A percentile compares a stretch with the other conserved stretches of the same genome.
Conservation (phyloP, 2,888 invertebrate species). For the Sericinus montela region DNA sequence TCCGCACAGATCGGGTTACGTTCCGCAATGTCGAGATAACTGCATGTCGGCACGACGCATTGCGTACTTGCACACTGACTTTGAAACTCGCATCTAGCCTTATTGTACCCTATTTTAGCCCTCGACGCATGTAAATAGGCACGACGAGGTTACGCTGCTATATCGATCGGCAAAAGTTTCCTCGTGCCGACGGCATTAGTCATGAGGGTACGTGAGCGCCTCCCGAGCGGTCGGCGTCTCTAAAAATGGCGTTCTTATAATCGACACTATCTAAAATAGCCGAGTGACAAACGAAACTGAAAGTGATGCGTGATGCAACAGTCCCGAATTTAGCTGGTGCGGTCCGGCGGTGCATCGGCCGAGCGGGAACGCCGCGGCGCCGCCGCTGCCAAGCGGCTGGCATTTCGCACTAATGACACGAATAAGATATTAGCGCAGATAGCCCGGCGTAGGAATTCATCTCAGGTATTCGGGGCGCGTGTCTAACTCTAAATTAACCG, state of each 20-base stretch:
- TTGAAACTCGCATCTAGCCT: conserved; percentile 56
- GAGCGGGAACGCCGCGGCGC: conserved; percentile 42
- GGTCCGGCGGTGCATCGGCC: conserved; percentile 65
- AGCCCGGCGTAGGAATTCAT: conserved; percentile 45
- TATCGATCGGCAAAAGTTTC: conserved; percentile 50
- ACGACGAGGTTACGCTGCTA: conserved; percentile 54
- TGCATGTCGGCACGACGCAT: conserved; percentile 45
- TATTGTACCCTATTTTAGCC: conserved; percentile 57
- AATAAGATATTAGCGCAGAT: conserved; percentile 77
- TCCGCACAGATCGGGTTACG: conserved; percentile 67
- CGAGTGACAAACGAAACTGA: conserved; percentile 76
- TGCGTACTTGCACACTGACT: conserved; percentile 57
- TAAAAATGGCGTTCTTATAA: conserved; percentile 74
- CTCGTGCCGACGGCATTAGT: conserved; percentile 47
- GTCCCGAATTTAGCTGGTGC: conserved; percentile 71
- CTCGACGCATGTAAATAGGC: conserved; percentile 58
- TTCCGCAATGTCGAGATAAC: conserved; percentile 75
- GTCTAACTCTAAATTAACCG: conserved; percentile 52
- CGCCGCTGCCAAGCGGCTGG: conserved; percentile 70
- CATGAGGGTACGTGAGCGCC: conserved; percentile 42
- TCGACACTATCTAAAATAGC: conserved; percentile 76
- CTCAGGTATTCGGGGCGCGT: conserved; percentile 57
- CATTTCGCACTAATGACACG: conserved; percentile 78
- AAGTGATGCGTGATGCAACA: conserved; percentile 77
- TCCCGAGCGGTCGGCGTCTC: conserved; percentile 47